Conservation (phyloP, 2,797 vertebrate species). For the Gouania willdenowi region DNA sequence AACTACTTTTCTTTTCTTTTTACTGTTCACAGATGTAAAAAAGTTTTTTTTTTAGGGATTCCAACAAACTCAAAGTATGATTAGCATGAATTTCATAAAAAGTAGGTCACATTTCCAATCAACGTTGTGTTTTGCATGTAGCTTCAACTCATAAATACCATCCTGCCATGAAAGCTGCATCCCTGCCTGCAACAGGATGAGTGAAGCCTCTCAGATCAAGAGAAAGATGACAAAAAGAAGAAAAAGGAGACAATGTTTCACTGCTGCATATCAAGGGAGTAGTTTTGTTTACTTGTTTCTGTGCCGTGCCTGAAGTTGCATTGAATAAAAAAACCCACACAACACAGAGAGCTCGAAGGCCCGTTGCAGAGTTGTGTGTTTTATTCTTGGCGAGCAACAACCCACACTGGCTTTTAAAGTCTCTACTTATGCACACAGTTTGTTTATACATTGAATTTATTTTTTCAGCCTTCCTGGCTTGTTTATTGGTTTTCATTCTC, state of each 20-base stretch:
- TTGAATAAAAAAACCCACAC: too few relatives aligned
- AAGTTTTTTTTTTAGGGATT: too few relatives aligned
- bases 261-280: slow-evolving; percentile 47
- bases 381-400: slow-evolving; percentile 27
- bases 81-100: too few relatives aligned
- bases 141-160: slow-evolving; percentile 21
- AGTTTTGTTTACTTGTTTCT: slow-evolving; percentile 66
- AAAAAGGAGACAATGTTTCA: slow-evolving; percentile 38
- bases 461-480: slow-evolving; percentile 38
- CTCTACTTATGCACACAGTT: slow-evolving; percentile 59
- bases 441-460: slow-evolving; percentile 52
- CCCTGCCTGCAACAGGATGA: slow-evolving; percentile 19
- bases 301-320: too few relatives aligned
- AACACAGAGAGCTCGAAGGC: slow-evolving; percentile 31
- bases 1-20: too few relatives aligned
- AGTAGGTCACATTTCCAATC: slow-evolving; percentile 57
- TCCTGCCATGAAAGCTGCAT: slow-evolving; percentile 44
- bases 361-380: slow-evolving; percentile 12
- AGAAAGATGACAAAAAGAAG: slow-evolving; percentile 55
- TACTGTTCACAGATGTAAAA: too few relatives aligned
- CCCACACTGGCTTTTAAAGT: slow-evolving; percentile 36
- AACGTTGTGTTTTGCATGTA: slow-evolving; percentile 1
- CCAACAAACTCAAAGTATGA: too few relatives aligned
- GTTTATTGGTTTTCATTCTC: slow-evolving; percentile 41
- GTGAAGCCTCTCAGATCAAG: slow-evolving; percentile 51